phyloP scores from a whole-genome alignment of 2,113 vertebrate species.

The Oreochromis spilurus region DNA sequence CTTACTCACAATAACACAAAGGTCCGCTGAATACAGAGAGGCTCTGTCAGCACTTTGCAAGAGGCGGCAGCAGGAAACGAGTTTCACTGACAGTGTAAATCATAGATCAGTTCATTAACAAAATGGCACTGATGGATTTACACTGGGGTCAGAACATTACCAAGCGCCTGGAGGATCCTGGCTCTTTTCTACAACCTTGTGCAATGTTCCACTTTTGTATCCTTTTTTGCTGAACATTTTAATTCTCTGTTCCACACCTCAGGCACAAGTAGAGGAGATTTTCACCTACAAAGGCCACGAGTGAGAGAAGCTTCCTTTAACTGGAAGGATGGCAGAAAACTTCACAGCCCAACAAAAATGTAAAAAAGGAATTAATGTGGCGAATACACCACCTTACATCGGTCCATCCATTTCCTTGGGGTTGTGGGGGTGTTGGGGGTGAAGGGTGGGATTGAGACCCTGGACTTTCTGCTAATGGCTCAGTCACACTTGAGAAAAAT shows the following conservation, averaged over 20 bases:
- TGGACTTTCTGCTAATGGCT: background rate
- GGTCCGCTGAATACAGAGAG: conserved; percentile 16
- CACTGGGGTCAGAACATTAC: conserved; percentile 55
- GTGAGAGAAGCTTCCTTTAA: background rate
- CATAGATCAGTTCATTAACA: conserved; percentile 67
- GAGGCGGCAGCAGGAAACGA: conserved; percentile 36
- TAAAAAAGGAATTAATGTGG: background rate
- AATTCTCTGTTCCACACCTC: conserved; percentile 25
- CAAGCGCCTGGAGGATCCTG: conserved; percentile 34
- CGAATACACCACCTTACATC: background rate
- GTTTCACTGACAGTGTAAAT: conserved; percentile 53
- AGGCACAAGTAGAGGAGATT: conserved; percentile 25
- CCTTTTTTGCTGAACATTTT: conserved; percentile 42
- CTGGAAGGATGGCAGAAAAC: background rate
- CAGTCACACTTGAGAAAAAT: background rate
- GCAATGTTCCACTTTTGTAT: conserved; percentile 27
- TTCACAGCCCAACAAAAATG: background rate
- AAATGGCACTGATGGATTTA: conserved; percentile 66
- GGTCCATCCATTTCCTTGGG: background rate
- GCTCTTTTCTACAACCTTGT: conserved; percentile 45
- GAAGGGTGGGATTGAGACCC: background rate
- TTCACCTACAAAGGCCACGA: background rate
- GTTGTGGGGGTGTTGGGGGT: background rate
- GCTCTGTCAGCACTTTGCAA: conserved; percentile 53
- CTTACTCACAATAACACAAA: conserved; percentile 48